Conservation (phyloP, 64 coral and sea anemone genomes). For the Montipora foliosa region DNA sequence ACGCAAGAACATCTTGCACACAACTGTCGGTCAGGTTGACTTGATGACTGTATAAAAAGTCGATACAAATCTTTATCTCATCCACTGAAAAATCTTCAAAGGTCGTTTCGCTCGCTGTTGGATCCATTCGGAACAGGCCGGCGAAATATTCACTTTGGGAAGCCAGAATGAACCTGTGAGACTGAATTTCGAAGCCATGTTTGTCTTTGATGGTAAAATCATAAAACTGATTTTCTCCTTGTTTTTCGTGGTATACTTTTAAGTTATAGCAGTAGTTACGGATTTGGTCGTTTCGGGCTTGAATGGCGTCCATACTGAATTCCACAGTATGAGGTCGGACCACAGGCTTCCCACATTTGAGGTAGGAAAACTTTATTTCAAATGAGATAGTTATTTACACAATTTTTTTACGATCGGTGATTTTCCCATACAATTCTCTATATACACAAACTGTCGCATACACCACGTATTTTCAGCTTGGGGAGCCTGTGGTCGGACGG, state of each 20-base stretch:
- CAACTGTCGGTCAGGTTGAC: neutral
- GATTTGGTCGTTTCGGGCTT: neutral
- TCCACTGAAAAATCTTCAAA: conserved; percentile 11
- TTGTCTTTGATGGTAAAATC: conserved; percentile 44
- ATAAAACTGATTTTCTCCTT: conserved; percentile 24
- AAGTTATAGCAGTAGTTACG: conserved; percentile 13
- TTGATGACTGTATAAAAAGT: neutral
- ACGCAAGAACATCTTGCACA: conserved; percentile 14
- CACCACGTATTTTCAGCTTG: no score
- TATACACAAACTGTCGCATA: no score
- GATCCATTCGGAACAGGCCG: neutral
- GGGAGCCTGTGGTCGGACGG: no score
- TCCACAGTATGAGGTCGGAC: no score
- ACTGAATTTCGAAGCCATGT: conserved; percentile 10
- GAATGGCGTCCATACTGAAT: neutral
- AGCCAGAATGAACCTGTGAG: conserved; percentile 48
- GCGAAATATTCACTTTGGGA: conserved; percentile 55
- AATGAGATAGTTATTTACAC: no score
- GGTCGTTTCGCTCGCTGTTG: conserved; percentile 4
- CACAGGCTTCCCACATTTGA: no score
- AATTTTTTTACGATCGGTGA: no score
- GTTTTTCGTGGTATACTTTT: conserved; percentile 4
- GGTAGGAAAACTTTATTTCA: no score
- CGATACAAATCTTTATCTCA: conserved; percentile 35
- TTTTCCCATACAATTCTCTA: no score